Percentiles rank a stretch among this genome's conserved stretches.
These are phyloP conservation scores for Fratercula arctica DNA, from an alignment of 2,797 vertebrate genomes.

Conservation along the genomic window DNA sequence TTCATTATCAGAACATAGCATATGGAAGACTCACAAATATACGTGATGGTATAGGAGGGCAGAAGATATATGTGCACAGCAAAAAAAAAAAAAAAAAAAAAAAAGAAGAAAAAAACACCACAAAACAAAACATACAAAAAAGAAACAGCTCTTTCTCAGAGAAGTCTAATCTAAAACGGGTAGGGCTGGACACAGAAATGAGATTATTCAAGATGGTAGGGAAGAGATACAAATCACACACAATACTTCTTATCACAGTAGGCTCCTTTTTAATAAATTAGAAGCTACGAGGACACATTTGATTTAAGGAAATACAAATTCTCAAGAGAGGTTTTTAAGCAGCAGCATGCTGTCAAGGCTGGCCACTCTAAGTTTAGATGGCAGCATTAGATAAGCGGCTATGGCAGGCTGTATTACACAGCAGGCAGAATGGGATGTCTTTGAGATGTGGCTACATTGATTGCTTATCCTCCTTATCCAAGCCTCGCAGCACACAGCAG, in stretches of 20 bases:
- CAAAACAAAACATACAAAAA: neutral
- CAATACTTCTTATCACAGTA: neutral
- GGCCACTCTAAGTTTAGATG: neutral
- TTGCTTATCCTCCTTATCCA: neutral
- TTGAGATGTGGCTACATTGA: neutral
- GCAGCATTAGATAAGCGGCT: neutral
- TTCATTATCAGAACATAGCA: neutral
- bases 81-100: neutral
- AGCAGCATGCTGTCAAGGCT: neutral
- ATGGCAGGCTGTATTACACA: neutral
- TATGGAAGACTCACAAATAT: neutral
- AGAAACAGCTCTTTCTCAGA: neutral
- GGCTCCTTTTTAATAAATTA: neutral
- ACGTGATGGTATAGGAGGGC: neutral
- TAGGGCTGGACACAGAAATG: neutral
- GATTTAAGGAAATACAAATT: neutral
- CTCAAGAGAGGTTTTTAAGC: neutral
- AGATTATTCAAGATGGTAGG: neutral
- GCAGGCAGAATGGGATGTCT: neutral
- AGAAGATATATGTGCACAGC: neutral
- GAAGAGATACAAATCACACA: neutral
- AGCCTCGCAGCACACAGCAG: neutral
- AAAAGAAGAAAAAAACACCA: neutral
- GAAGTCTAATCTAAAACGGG: neutral
- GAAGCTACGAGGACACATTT: neutral